phyloP scores from a whole-genome alignment of 2,888 invertebrate species.

The Pyralis farinalis region DNA sequence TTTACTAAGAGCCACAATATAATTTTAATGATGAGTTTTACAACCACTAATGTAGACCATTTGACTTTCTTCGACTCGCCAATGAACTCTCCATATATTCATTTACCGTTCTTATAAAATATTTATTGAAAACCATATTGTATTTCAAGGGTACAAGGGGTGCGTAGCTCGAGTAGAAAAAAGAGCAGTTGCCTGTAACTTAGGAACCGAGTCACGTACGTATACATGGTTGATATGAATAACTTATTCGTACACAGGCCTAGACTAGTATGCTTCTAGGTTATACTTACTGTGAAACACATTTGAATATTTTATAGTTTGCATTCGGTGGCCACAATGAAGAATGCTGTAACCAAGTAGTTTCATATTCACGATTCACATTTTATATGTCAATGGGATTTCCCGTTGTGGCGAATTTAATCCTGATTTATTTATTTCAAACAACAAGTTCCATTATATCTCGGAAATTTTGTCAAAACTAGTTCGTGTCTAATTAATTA shows the following conservation, averaged over 20 bases:
- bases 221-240: constrained; percentile 45
- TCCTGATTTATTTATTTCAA: constrained; percentile 6
- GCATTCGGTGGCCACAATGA: constrained; percentile 24
- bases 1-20: constrained; percentile 13
- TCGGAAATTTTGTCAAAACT: constrained; percentile 1
- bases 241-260: constrained; percentile 46
- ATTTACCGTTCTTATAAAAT: constrained; percentile 19
- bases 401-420: constrained; percentile 1
- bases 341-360: constrained; percentile 5
- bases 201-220: constrained; percentile 45
- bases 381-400: constrained; percentile 1
- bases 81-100: constrained; percentile 18
- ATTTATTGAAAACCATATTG: constrained; percentile 19
- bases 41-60: constrained; percentile 24
- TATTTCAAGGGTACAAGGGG: constrained; percentile 13
- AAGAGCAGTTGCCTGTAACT: constrained; percentile 34
- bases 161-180: constrained; percentile 9
- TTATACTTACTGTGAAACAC: constrained; percentile 19
- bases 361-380: not conserved
- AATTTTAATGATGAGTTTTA: constrained; percentile 32
- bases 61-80: constrained; percentile 15
- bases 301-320: constrained; percentile 47
- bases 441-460: constrained; percentile 2
- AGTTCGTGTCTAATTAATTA: constrained; percentile 9
- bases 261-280: constrained; percentile 28